phyloP scores from a whole-genome alignment of 2,797 vertebrate species.

The Enteromius afrohamiltoni region DNA sequence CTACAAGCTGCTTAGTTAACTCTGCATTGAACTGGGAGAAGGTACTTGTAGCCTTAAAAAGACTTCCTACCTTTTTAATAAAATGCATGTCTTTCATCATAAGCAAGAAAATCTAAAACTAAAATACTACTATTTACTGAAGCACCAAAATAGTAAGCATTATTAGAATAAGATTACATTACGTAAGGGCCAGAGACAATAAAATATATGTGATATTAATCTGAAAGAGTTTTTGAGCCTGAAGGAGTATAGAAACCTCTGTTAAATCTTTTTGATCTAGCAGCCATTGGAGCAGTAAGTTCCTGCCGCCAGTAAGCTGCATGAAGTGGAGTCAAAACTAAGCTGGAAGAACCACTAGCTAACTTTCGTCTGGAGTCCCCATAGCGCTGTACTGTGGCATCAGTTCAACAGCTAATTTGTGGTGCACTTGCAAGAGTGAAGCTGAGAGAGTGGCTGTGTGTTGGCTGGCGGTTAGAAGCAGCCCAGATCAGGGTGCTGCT shows the following conservation, averaged over 20 bases:
- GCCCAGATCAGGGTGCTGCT: constrained; percentile 65
- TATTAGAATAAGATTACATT: background rate
- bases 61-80: background rate
- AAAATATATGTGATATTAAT: background rate
- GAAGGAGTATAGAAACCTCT: constrained; percentile 6
- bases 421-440: constrained; percentile 50
- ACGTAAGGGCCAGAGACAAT: background rate
- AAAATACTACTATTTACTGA: background rate
- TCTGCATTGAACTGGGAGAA: background rate
- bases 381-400: constrained; percentile 48
- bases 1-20: background rate
- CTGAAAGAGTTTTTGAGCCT: background rate
- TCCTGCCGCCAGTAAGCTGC: constrained; percentile 64
- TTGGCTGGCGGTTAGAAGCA: constrained; percentile 54
- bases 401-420: constrained; percentile 61
- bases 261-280: constrained; percentile 54
- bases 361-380: constrained; percentile 41
- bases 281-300: constrained; percentile 59
- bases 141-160: background rate
- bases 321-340: constrained; percentile 52
- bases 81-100: background rate
- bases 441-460: constrained; percentile 48
- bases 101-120: background rate
- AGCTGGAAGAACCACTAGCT: constrained; percentile 35
- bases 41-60: background rate